Evolutionary conservation across 2,888 invertebrate genomes (phyloP).

Genomic region (Euclidia mi): DNA sequence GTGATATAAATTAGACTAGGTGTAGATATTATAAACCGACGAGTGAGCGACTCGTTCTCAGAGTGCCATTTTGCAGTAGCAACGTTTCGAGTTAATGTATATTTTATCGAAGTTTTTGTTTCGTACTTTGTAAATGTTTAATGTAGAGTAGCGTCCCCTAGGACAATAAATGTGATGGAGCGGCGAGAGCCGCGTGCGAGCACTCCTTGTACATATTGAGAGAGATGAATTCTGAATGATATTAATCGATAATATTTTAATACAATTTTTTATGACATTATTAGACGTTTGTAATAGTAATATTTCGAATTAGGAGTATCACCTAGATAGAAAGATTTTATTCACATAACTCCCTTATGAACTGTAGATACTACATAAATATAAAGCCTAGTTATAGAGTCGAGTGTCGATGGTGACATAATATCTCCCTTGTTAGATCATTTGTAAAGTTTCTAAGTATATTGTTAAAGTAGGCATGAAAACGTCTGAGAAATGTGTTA

Average conservation of each 20-base stretch:
- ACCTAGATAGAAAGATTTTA: conserved; percentile 73
- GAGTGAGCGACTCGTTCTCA: conserved; percentile 79
- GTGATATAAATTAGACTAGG: conserved; percentile 87
- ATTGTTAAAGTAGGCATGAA: conserved; percentile 52
- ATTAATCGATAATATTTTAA: conserved; percentile 80
- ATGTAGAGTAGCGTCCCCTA: conserved; percentile 71
- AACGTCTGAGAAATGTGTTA: conserved; percentile 19
- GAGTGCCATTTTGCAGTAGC: conserved; percentile 85
- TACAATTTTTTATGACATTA: conserved; percentile 79
- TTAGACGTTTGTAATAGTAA: conserved; percentile 75
- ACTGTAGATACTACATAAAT: conserved; percentile 68
- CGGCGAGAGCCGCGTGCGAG: conserved; percentile 45
- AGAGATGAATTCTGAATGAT: conserved; percentile 85
- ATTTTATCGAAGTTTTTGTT: conserved; percentile 69
- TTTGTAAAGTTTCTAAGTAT: conserved; percentile 62
- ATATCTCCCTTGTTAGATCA: conserved; percentile 67
- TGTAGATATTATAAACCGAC: conserved; percentile 74
- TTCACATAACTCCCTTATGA: conserved; percentile 67
- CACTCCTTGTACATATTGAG: conserved; percentile 61
- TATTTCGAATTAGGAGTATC: conserved; percentile 72
- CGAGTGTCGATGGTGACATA: conserved; percentile 65
- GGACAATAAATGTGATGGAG: conserved; percentile 75
- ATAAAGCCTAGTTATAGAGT: conserved; percentile 47
- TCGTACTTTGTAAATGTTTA: conserved; percentile 61
- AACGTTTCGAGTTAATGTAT: conserved; percentile 72